phyloP scores from a whole-genome alignment of 1,140 invertebrate species.

The Oncopeltus fasciatus region DNA sequence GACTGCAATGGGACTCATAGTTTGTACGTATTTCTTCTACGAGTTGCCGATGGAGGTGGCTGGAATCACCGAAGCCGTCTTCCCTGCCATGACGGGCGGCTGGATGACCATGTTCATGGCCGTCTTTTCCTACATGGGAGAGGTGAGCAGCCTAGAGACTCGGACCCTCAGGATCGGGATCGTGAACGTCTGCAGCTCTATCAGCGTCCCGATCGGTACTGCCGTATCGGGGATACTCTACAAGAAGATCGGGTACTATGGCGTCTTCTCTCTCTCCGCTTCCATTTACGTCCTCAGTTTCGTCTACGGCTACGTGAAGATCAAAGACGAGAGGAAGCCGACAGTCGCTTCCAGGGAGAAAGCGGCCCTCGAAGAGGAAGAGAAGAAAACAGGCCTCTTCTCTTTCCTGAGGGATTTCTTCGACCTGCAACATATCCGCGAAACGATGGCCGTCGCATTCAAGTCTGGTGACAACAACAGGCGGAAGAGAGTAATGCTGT shows the following conservation, averaged over 20 bases:
- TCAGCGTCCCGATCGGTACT: slow-evolving; percentile 52
- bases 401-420: slow-evolving; percentile 28
- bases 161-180: slow-evolving; percentile 70
- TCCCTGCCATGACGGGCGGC: slow-evolving; percentile 63
- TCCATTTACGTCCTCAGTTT: slow-evolving; percentile 56
- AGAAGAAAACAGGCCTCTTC: slow-evolving; percentile 11
- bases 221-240: slow-evolving; percentile 28
- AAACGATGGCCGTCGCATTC: slow-evolving; percentile 16
- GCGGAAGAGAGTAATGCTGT: slow-evolving; percentile 47
- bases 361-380: not conserved
- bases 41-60: slow-evolving; percentile 53
- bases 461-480: slow-evolving; percentile 35
- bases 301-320: slow-evolving; percentile 39
- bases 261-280: slow-evolving; percentile 58
- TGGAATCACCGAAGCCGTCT: slow-evolving; percentile 57
- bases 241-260: slow-evolving; percentile 61
- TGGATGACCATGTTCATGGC: slow-evolving; percentile 82
- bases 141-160: slow-evolving; percentile 63
- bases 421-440: slow-evolving; percentile 18
- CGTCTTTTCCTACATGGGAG: slow-evolving; percentile 75
- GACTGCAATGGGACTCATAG: slow-evolving; percentile 55
- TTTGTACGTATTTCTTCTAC: slow-evolving; percentile 59
- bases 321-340: not conserved
- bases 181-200: slow-evolving; percentile 63
- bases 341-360: not conserved